Evolutionary conservation across 2,888 invertebrate species (phyloP).

Genomic region (Caenorhabditis sp.): DNA sequence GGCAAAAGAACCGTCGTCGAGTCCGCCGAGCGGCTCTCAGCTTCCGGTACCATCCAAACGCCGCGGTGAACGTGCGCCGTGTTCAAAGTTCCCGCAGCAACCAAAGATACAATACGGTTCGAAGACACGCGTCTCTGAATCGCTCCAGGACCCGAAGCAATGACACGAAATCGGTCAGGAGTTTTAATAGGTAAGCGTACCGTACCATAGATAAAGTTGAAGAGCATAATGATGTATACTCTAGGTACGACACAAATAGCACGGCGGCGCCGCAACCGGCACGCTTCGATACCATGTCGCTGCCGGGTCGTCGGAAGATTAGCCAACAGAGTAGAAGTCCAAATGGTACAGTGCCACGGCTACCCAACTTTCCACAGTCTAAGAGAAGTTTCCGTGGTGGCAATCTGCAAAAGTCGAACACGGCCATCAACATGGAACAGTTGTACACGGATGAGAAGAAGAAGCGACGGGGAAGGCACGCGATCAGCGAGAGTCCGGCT

Average conservation of each 20-base stretch:
- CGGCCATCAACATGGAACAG: slow-evolving; percentile 74
- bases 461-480: slow-evolving; percentile 64
- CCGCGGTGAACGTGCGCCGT: slow-evolving; percentile 80
- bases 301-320: slow-evolving; percentile 76
- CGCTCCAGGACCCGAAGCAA: slow-evolving; percentile 58
- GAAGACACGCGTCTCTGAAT: slow-evolving; percentile 78
- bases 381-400: slow-evolving; percentile 65
- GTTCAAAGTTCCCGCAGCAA: slow-evolving; percentile 80
- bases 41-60: slow-evolving; percentile 82
- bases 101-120: slow-evolving; percentile 77
- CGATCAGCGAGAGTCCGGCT: slow-evolving; percentile 72
- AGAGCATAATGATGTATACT: neutral
- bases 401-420: slow-evolving; percentile 74
- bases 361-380: slow-evolving; percentile 49
- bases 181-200: slow-evolving; percentile 69
- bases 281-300: slow-evolving; percentile 78
- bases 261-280: slow-evolving; percentile 35
- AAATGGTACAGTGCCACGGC: slow-evolving; percentile 70
- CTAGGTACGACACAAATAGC: slow-evolving; percentile 58
- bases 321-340: slow-evolving; percentile 70
- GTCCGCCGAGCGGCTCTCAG: slow-evolving; percentile 80
- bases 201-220: no score
- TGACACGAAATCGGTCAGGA: slow-evolving; percentile 80
- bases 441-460: slow-evolving; percentile 68
- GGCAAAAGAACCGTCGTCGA: slow-evolving; percentile 81